Conservation (phyloP, 2,888 invertebrate genomes). For the Phalangium opilio region DNA sequence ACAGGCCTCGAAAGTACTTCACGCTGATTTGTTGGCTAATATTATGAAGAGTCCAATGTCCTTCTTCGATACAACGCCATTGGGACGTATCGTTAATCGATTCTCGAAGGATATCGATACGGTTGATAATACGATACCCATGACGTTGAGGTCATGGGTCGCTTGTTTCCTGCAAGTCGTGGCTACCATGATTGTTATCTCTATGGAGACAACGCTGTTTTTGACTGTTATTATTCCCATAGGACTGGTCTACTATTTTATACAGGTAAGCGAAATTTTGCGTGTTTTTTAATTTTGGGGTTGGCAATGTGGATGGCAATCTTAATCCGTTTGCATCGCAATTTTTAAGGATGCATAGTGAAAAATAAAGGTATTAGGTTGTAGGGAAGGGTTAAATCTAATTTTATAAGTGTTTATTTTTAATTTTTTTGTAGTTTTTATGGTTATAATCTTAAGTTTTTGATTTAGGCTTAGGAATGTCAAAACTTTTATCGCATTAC, state of each 20-base stretch:
- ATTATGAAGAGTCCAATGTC: conserved; percentile 41
- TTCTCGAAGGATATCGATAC: conserved; percentile 51
- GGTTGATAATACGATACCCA: conserved; percentile 46
- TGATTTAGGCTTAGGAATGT: no score
- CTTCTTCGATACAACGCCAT: conserved; percentile 60
- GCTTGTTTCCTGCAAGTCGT: conserved; percentile 22
- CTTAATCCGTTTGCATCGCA: no score
- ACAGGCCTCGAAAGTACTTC: conserved; percentile 38
- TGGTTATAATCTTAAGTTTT: no score
- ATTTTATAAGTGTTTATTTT: conserved; percentile 90
- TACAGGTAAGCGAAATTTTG: conserved; percentile 36
- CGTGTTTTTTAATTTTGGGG: no score
- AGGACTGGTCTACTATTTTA: conserved; percentile 26
- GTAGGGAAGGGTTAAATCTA: no score
- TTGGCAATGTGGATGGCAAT: no score
- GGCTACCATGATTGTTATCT: conserved; percentile 25
- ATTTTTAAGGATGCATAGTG: no score
- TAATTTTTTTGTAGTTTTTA: no score
- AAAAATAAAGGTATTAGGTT: no score
- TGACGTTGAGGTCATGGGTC: conserved; percentile 52
- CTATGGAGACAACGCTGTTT: conserved; percentile 27
- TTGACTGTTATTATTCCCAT: conserved; percentile 28
- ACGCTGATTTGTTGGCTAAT: conserved; percentile 45
- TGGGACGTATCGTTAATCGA: conserved; percentile 50
- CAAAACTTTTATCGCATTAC: no score